These are phyloP conservation scores for Leucophenga montana DNA, from an alignment of 2,888 invertebrate species.

Conservation along the genomic window DNA sequence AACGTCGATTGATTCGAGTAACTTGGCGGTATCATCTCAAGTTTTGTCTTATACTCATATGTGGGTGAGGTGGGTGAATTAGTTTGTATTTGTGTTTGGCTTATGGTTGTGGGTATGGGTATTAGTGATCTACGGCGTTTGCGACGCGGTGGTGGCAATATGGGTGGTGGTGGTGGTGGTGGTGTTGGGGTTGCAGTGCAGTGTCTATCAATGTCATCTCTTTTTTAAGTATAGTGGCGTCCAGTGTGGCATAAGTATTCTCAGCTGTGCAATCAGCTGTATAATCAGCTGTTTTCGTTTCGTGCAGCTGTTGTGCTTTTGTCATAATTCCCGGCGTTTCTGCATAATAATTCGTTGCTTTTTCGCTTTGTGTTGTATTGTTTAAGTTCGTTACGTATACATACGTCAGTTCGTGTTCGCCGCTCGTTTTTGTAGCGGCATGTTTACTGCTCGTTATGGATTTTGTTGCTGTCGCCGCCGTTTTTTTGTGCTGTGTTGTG, in stretches of 20 bases:
- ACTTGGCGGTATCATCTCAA: slow-evolving; percentile 62
- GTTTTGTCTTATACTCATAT: slow-evolving; percentile 61
- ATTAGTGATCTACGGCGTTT: slow-evolving; percentile 69
- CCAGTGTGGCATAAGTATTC: slow-evolving; percentile 10
- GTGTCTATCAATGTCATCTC: neutral
- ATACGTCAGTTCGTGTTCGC: slow-evolving; percentile 70
- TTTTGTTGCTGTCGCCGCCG: slow-evolving; percentile 40
- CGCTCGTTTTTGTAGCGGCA: slow-evolving; percentile 47
- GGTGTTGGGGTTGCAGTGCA: slow-evolving; percentile 21
- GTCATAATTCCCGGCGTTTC: neutral
- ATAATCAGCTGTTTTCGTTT: neutral
- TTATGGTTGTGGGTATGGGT: slow-evolving; percentile 54
- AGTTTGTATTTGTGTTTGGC: slow-evolving; percentile 8
- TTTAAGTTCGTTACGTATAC: slow-evolving; percentile 72
- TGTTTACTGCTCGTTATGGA: slow-evolving; percentile 45
- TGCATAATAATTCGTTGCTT: slow-evolving; percentile 26
- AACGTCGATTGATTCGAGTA: slow-evolving; percentile 70
- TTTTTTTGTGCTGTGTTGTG: slow-evolving; percentile 49
- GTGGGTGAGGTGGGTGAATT: slow-evolving; percentile 40
- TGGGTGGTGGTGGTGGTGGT: slow-evolving; percentile 49
- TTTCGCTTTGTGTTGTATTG: slow-evolving; percentile 53
- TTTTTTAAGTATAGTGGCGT: slow-evolving; percentile 2
- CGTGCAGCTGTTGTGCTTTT: neutral
- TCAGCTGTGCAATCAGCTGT: slow-evolving; percentile 6
- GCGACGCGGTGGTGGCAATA: slow-evolving; percentile 69